A percentile compares a stretch with the other conserved stretches of the same genome.
phyloP scores from a whole-genome alignment of 2,797 vertebrate species.

The Intellagama lesueurii region DNA sequence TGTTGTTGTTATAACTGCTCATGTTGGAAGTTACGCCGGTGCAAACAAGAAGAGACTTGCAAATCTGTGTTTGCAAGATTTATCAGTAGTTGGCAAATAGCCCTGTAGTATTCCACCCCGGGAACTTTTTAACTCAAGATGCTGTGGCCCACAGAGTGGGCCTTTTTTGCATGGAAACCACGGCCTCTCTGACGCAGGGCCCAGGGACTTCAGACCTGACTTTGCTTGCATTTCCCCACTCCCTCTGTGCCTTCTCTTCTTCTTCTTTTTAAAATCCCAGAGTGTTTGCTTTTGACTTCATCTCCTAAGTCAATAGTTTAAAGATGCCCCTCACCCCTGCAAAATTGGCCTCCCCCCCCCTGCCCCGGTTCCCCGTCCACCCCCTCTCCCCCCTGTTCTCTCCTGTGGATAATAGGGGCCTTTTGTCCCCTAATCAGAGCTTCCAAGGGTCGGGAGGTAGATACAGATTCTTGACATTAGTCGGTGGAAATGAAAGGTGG shows the following conservation, averaged over 20 bases:
- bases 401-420: slow-evolving; percentile 87
- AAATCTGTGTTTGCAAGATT: no score
- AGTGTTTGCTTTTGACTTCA: slow-evolving; percentile 81
- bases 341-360: slow-evolving; percentile 72
- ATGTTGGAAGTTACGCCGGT: no score
- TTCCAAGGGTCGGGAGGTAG: slow-evolving; percentile 89
- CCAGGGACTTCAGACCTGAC: no score
- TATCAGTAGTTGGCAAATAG: no score
- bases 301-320: slow-evolving; percentile 83
- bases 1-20: no score
- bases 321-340: slow-evolving; percentile 72
- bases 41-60: no score
- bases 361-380: slow-evolving; percentile 61
- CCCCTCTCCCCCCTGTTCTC: slow-evolving; percentile 79
- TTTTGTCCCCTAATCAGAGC: slow-evolving; percentile 95
- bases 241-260: not conserved
- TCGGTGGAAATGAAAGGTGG: slow-evolving; percentile 95
- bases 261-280: slow-evolving; percentile 61
- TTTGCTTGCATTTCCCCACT: no score
- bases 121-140: no score
- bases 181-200: no score
- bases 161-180: no score
- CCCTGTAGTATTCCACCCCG: no score
- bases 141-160: no score
- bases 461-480: slow-evolving; percentile 93